A percentile compares a stretch with the other conserved stretches of the same genome.
phyloP scores from a whole-genome alignment of 2,888 invertebrate genomes.

The Lycophotia porphyrea region DNA sequence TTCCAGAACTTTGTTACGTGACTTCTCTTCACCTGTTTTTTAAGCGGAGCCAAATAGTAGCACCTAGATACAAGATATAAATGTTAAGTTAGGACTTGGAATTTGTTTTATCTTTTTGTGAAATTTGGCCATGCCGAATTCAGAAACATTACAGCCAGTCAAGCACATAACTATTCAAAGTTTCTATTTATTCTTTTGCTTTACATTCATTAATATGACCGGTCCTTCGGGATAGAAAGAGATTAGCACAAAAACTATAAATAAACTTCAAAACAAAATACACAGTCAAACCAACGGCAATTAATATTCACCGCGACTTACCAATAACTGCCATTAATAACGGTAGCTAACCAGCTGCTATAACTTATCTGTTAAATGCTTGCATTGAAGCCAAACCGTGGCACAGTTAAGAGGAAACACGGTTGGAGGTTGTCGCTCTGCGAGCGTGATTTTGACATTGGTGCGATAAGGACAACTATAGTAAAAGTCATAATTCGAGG shows the following conservation, averaged over 20 bases:
- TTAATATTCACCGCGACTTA: slow-evolving; percentile 35
- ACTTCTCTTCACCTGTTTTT: background rate
- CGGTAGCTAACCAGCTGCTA: slow-evolving; percentile 33
- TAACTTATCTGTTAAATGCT: slow-evolving; percentile 44
- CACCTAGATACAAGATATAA: background rate
- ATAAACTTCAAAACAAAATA: slow-evolving; percentile 33
- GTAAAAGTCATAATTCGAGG: no score
- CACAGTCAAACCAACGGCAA: slow-evolving; percentile 2
- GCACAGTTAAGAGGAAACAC: no score
- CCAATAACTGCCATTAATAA: slow-evolving; percentile 43
- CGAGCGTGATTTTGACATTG: no score
- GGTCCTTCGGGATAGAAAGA: background rate
- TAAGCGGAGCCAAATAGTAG: background rate
- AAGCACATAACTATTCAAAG: background rate
- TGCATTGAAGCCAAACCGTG: slow-evolving; percentile 34
- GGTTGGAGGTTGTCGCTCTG: no score
- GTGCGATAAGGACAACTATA: no score
- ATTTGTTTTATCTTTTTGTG: no score
- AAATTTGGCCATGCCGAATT: background rate
- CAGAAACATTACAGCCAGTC: background rate
- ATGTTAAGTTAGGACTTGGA: no score
- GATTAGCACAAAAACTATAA: slow-evolving; percentile 10
- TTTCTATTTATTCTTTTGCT: background rate
- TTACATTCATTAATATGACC: background rate
- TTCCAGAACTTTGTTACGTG: no score